phyloP scores from a whole-genome alignment of 30 jellyfish, hydroid and myxozoan species.

The Chironex yamaguchii region DNA sequence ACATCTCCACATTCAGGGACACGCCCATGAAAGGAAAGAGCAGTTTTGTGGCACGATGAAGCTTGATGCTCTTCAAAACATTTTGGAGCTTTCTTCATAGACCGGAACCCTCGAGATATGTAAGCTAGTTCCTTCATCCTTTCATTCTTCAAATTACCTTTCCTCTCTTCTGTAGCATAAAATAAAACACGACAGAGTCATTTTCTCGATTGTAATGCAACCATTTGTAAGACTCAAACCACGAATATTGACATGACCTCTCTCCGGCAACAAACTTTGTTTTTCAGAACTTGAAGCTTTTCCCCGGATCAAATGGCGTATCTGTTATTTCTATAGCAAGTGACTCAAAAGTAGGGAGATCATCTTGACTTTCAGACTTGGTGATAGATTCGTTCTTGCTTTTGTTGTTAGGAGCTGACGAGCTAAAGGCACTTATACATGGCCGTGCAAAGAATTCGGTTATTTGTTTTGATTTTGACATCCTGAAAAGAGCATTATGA shows the following conservation, averaged over 20 bases:
- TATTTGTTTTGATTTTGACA: slow-evolving; percentile 10
- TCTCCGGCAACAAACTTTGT: slow-evolving; percentile 25
- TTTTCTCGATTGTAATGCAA: slow-evolving; percentile 50
- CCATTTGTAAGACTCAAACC: slow-evolving; percentile 66
- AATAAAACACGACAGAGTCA: slow-evolving; percentile 36
- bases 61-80: slow-evolving; percentile 55
- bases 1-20: slow-evolving; percentile 55
- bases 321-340: slow-evolving; percentile 4
- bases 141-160: slow-evolving; percentile 33
- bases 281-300: slow-evolving; percentile 24
- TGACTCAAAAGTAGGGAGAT: slow-evolving; percentile 13
- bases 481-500: slow-evolving; percentile 13
- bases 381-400: slow-evolving; percentile 5
- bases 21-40: slow-evolving; percentile 29
- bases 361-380: slow-evolving; percentile 14
- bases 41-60: slow-evolving; percentile 67
- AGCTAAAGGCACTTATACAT: neutral
- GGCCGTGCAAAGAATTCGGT: slow-evolving; percentile 12
- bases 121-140: slow-evolving; percentile 42
- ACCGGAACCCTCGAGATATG: slow-evolving; percentile 35
- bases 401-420: slow-evolving; percentile 8
- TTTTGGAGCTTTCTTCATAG: slow-evolving; percentile 33
- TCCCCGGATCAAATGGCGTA: slow-evolving; percentile 31
- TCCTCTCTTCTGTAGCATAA: slow-evolving; percentile 29
- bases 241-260: slow-evolving; percentile 57